These are phyloP conservation scores for Cataglyphis rosenhaueri DNA, from an alignment of 2,888 invertebrate genomes.

Conservation along the genomic window DNA sequence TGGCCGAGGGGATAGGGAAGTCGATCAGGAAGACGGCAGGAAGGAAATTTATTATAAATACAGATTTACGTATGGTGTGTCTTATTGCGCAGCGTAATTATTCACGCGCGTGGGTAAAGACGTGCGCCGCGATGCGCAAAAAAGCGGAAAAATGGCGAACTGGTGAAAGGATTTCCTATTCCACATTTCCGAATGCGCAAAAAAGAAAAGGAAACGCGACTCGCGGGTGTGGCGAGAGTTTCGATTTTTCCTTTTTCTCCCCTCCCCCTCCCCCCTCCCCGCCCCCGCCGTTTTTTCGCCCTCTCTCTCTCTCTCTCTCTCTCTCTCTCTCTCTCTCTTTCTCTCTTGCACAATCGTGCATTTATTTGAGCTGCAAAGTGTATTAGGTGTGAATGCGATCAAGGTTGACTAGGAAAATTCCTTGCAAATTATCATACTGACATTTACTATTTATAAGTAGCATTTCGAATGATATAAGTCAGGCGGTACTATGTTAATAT, in stretches of 20 bases:
- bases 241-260: conserved; percentile 1
- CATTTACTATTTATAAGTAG: background rate
- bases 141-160: conserved; percentile 15
- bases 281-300: too few species aligned
- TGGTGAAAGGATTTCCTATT: conserved; percentile 35
- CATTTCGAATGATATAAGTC: background rate
- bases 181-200: background rate
- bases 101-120: background rate
- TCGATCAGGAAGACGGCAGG: conserved; percentile 14
- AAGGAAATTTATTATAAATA: conserved; percentile 4
- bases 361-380: background rate
- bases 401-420: conserved; percentile 33
- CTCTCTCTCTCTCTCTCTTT: background rate
- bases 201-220: background rate
- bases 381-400: background rate
- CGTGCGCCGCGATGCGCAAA: background rate
- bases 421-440: background rate
- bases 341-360: background rate
- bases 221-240: background rate
- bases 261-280: too few species aligned
- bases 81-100: conserved; percentile 27
- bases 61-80: background rate
- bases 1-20: background rate
- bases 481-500: background rate
- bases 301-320: too few species aligned